These are phyloP conservation scores for Leptestheria dahalacensis DNA, from an alignment of 1,140 invertebrate species.

Conservation along the genomic window DNA sequence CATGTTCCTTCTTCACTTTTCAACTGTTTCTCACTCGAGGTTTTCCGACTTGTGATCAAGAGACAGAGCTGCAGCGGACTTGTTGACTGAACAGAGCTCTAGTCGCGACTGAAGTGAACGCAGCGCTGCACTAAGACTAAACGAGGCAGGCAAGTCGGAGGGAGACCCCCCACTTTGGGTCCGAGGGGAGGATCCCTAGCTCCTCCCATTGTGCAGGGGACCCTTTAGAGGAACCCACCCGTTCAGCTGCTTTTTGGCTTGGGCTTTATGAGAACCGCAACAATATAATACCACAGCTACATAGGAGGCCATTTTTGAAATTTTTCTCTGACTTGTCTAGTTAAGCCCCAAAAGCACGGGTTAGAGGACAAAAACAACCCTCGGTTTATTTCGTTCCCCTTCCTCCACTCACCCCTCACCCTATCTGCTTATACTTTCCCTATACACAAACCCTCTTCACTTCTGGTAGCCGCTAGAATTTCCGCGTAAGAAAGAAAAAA, in stretches of 20 bases:
- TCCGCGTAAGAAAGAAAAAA: too few relatives aligned
- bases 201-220: not conserved
- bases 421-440: too few relatives aligned
- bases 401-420: not conserved
- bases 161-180: not conserved
- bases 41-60: not conserved
- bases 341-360: not conserved
- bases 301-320: not conserved
- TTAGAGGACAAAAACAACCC: not conserved
- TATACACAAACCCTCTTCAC: too few relatives aligned
- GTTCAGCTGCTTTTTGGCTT: not conserved
- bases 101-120: not conserved
- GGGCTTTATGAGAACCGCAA: not conserved
- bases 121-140: not conserved
- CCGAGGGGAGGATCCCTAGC: not conserved
- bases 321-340: not conserved
- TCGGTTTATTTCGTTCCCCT: not conserved
- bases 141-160: not conserved
- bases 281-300: not conserved
- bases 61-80: not conserved
- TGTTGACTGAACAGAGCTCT: not conserved
- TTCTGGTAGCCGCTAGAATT: too few relatives aligned
- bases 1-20: too few relatives aligned
- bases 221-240: too few relatives aligned
- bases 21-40: too few relatives aligned